Evolutionary conservation across 2,888 invertebrate genomes (phyloP).

Genomic region (Lepidonotus clava): DNA sequence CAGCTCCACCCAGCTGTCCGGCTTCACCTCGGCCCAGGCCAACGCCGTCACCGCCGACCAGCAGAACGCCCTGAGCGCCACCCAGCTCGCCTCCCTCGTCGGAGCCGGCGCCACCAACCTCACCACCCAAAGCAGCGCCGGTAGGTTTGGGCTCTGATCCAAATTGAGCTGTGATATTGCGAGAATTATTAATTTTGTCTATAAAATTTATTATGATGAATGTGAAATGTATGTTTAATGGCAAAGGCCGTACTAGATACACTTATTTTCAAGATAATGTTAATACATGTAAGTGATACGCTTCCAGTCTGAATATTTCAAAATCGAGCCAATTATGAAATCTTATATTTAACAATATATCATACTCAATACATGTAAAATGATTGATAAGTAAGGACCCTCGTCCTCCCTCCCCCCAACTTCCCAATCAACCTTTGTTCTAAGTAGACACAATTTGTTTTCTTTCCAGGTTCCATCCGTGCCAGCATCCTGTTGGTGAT

Average conservation of each 20-base stretch:
- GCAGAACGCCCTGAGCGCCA: slow-evolving; percentile 63
- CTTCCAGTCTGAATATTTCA: no score
- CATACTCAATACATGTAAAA: no score
- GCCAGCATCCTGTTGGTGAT: neutral
- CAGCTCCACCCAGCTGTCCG: slow-evolving; percentile 63
- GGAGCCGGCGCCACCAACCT: slow-evolving; percentile 62
- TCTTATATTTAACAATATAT: neutral
- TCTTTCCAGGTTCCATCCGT: neutral
- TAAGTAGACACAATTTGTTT: neutral
- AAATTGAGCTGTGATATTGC: neutral
- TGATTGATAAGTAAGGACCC: no score
- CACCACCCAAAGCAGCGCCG: slow-evolving; percentile 49
- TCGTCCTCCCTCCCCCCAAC: no score
- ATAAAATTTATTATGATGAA: neutral
- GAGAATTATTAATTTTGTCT: neutral
- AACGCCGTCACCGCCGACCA: slow-evolving; percentile 65
- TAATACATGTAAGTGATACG: neutral
- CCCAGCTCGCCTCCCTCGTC: slow-evolving; percentile 63
- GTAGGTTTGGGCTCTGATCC: neutral
- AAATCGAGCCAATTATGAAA: no score
- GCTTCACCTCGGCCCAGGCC: slow-evolving; percentile 66
- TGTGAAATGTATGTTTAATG: neutral
- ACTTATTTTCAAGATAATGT: neutral
- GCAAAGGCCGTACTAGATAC: neutral
- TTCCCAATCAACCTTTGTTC: neutral